Conservation (phyloP, 2,797 vertebrate species). For the Cyclopterus lumpus region DNA sequence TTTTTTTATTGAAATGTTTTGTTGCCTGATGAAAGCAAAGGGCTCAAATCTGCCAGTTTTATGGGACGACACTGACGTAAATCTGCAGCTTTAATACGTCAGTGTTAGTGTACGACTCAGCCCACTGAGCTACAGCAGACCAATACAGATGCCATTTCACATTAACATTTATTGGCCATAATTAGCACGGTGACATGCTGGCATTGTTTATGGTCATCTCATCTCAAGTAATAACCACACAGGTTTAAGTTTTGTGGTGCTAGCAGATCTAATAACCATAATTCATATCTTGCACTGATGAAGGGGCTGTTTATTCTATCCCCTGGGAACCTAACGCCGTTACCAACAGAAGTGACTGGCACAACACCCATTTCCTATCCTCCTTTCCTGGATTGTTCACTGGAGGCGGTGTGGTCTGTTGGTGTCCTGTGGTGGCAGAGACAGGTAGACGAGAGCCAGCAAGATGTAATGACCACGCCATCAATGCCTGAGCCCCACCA, state of each 20-base stretch:
- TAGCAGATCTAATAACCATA: conserved; percentile 60
- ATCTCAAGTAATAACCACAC: conserved; percentile 51
- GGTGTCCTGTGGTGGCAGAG: conserved; percentile 60
- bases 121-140: conserved; percentile 30
- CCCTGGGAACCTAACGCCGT: conserved; percentile 27
- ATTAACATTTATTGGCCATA: conserved; percentile 51
- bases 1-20: background rate
- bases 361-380: conserved; percentile 60
- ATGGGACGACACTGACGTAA: background rate
- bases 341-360: conserved; percentile 52
- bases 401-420: conserved; percentile 66
- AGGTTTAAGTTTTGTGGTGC: conserved; percentile 33
- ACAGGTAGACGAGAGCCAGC: conserved; percentile 65
- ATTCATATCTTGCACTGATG: conserved; percentile 47
- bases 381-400: conserved; percentile 54
- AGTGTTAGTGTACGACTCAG: background rate
- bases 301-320: conserved; percentile 38
- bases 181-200: conserved; percentile 43
- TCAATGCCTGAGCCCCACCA: conserved; percentile 60
- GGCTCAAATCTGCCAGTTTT: background rate
- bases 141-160: conserved; percentile 34
- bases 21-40: background rate
- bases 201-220: conserved; percentile 56
- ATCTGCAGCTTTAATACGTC: conserved; percentile 3
- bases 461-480: conserved; percentile 66